A percentile compares a stretch with the other conserved stretches of the same genome.
Evolutionary conservation across 2,113 vertebrate genomes (phyloP).

Genomic region (Panurus biarmicus): DNA sequence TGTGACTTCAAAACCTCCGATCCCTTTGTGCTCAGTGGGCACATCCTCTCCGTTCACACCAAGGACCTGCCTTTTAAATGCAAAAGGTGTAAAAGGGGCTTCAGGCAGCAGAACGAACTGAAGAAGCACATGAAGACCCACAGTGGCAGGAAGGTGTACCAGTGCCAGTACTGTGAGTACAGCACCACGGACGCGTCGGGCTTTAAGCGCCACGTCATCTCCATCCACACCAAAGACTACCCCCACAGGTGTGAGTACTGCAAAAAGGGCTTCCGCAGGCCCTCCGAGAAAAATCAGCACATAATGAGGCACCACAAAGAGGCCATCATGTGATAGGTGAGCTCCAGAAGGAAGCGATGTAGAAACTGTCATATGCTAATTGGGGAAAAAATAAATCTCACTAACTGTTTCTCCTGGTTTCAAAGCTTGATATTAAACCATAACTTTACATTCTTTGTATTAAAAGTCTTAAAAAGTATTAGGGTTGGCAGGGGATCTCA

Average conservation of each 20-base stretch:
- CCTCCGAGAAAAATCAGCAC: constrained; percentile 99
- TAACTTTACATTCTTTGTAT: constrained; percentile 77
- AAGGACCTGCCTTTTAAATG: constrained; percentile 98
- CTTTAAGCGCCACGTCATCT: constrained; percentile 99
- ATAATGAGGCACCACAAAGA: constrained; percentile 99
- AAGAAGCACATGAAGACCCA: constrained; percentile 99
- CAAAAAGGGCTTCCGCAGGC: constrained; percentile 97
- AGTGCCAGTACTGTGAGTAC: constrained; percentile 98
- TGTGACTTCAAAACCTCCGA: constrained; percentile 98
- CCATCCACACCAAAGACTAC: constrained; percentile 99
- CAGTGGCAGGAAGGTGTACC: constrained; percentile 97
- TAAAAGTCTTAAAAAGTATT: constrained; percentile 72
- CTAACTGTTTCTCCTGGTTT: constrained; percentile 75
- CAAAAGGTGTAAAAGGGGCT: constrained; percentile 95
- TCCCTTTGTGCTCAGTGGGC: constrained; percentile 94
- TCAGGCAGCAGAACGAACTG: constrained; percentile 90
- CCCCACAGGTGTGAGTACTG: constrained; percentile 98
- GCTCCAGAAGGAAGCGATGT: constrained; percentile 26
- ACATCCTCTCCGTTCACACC: constrained; percentile 96
- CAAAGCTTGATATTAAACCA: constrained; percentile 73
- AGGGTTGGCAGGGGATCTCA: constrained; percentile 62
- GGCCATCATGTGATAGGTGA: constrained; percentile 78
- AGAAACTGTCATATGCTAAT: constrained; percentile 53
- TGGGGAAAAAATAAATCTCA: constrained; percentile 66
- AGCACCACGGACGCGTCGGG: constrained; percentile 98